phyloP scores from a whole-genome alignment of 2,113 vertebrate genomes.

The Tiliqua scincoides region DNA sequence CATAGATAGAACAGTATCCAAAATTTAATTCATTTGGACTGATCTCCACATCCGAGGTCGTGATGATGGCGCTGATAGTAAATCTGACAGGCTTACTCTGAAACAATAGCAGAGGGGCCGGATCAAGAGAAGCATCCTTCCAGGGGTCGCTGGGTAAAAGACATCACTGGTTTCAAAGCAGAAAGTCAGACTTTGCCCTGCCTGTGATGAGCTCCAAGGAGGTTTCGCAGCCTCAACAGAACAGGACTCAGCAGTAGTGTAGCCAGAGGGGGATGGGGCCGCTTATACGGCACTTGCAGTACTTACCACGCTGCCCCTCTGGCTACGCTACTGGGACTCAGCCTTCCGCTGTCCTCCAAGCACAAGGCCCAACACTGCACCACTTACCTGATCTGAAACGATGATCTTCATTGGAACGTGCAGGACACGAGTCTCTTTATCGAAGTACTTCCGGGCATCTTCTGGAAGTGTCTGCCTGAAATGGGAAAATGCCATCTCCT shows the following conservation, averaged over 20 bases:
- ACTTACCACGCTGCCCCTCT: too few relatives aligned
- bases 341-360: too few relatives aligned
- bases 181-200: not conserved
- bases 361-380: not conserved
- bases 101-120: slow-evolving; percentile 28
- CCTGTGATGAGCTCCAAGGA: not conserved
- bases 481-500: slow-evolving; percentile 4
- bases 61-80: slow-evolving; percentile 87
- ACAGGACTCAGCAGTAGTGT: too few relatives aligned
- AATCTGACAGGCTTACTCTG: slow-evolving; percentile 81
- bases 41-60: slow-evolving; percentile 87
- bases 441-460: slow-evolving; percentile 85
- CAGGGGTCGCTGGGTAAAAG: too few relatives aligned
- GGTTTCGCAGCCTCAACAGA: too few relatives aligned
- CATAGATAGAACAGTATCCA: slow-evolving; percentile 86
- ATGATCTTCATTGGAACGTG: slow-evolving; percentile 84
- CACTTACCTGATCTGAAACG: slow-evolving; percentile 85
- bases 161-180: too few relatives aligned
- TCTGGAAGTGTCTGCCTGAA: slow-evolving; percentile 81
- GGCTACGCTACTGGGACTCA: too few relatives aligned
- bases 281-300: too few relatives aligned
- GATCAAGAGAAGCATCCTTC: not conserved
- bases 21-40: slow-evolving; percentile 81
- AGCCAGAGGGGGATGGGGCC: too few relatives aligned
- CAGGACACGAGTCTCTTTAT: slow-evolving; percentile 83